Percentiles rank a stretch among this genome's conserved stretches.
Conservation (phyloP, 2,888 invertebrate genomes). For the Amiota mariae region DNA sequence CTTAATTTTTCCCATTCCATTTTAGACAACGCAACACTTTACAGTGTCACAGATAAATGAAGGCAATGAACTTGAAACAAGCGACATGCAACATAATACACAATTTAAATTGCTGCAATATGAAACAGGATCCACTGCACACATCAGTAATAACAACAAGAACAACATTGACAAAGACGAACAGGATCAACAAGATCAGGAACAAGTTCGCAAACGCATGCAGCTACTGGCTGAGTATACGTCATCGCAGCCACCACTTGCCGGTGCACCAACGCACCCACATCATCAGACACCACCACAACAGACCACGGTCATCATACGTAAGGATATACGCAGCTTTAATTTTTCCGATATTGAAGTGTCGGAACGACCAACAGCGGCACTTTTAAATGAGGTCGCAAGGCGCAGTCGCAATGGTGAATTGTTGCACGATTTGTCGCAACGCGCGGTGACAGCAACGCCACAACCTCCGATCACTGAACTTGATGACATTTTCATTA, state of each 20-base stretch:
- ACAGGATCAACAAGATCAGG: constrained; percentile 19
- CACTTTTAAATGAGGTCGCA: constrained; percentile 65
- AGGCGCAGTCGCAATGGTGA: constrained; percentile 71
- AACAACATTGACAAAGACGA: constrained; percentile 27
- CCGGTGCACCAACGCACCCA: constrained; percentile 32
- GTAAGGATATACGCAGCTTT: constrained; percentile 73
- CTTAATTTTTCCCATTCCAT: constrained; percentile 26
- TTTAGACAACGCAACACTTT: constrained; percentile 48
- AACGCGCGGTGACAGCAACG: constrained; percentile 73
- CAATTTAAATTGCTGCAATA: constrained; percentile 33
- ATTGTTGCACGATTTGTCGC: constrained; percentile 70
- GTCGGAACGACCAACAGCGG: constrained; percentile 67
- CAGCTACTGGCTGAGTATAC: constrained; percentile 41
- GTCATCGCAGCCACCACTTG: constrained; percentile 42
- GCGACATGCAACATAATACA: constrained; percentile 29
- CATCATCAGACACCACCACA: constrained; percentile 34
- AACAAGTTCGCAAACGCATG: constrained; percentile 20
- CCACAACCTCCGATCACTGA: constrained; percentile 79
- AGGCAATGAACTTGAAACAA: constrained; percentile 52
- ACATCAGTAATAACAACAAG: constrained; percentile 5
- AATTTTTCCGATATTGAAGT: constrained; percentile 73
- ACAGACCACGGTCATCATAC: constrained; percentile 71
- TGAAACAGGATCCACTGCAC: constrained; percentile 34
- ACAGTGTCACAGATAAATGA: constrained; percentile 40
- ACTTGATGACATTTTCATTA: constrained; percentile 92